A percentile compares a stretch with the other conserved stretches of the same genome.
These are phyloP conservation scores for Caretta caretta DNA, from an alignment of 2,113 vertebrate species.

Conservation along the genomic window DNA sequence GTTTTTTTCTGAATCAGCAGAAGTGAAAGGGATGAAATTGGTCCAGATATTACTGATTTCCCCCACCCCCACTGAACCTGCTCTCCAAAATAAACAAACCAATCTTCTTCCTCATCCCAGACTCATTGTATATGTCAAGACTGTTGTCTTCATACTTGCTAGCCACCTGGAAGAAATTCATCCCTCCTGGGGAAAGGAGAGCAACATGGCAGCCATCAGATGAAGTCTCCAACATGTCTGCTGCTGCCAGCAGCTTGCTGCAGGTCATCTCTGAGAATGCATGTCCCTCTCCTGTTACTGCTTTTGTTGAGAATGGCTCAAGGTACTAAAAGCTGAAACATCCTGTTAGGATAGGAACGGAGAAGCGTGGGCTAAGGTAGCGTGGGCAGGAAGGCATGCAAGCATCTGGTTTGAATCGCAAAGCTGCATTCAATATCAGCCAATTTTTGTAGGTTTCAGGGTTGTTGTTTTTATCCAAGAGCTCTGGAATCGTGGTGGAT, in stretches of 20 bases:
- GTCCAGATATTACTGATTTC: background rate
- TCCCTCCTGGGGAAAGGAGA: background rate
- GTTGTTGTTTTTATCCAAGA: slow-evolving; percentile 41
- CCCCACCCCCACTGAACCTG: background rate
- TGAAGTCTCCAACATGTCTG: background rate
- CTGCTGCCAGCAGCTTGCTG: background rate
- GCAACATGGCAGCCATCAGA: slow-evolving; percentile 27
- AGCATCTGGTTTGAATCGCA: slow-evolving; percentile 77
- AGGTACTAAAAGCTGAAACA: slow-evolving; percentile 64
- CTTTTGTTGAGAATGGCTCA: slow-evolving; percentile 72
- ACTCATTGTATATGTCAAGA: background rate
- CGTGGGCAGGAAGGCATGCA: slow-evolving; percentile 75
- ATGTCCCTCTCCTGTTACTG: slow-evolving; percentile 23
- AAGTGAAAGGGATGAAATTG: background rate
- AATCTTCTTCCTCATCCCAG: slow-evolving; percentile 10
- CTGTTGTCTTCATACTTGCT: slow-evolving; percentile 33
- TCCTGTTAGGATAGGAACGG: slow-evolving; percentile 61
- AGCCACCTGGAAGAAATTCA: slow-evolving; percentile 55
- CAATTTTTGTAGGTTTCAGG: slow-evolving; percentile 57
- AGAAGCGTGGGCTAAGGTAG: slow-evolving; percentile 71
- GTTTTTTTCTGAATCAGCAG: background rate
- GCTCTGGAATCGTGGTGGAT: slow-evolving; percentile 46
- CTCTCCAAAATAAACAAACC: slow-evolving; percentile 39
- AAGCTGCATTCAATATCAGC: slow-evolving; percentile 26
- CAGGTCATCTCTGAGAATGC: background rate